A percentile compares a stretch with the other conserved stretches of the same genome.
Conservation (phyloP, 2,888 invertebrate genomes). For the Dasysyrphus albostriatus region DNA sequence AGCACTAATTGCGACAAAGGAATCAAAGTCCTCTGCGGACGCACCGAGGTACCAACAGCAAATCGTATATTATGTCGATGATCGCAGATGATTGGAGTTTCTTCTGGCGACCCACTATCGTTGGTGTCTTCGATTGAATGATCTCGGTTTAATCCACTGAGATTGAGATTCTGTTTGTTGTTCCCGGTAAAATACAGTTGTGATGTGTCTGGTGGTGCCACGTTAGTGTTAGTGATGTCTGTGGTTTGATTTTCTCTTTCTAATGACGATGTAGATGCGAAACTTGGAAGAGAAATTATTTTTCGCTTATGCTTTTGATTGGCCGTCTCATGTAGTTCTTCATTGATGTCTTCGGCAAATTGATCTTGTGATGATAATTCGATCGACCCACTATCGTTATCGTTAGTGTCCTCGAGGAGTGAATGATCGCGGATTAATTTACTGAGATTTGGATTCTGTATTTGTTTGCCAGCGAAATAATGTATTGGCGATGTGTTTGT, state of each 20-base stretch:
- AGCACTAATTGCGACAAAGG: conserved; percentile 70
- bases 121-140: conserved; percentile 42
- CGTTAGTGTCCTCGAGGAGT: no score
- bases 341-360: background rate
- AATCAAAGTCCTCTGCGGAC: conserved; percentile 77
- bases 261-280: conserved; percentile 54
- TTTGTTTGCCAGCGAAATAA: conserved; percentile 1
- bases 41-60: conserved; percentile 82
- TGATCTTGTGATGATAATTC: background rate
- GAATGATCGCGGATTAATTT: background rate
- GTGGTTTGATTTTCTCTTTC: conserved; percentile 54
- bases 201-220: conserved; percentile 16
- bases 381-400: no score
- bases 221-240: conserved; percentile 66
- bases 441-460: background rate
- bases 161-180: conserved; percentile 76
- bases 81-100: conserved; percentile 72
- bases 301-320: conserved; percentile 21
- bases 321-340: conserved; percentile 53
- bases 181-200: conserved; percentile 64
- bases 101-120: conserved; percentile 61
- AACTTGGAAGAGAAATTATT: conserved; percentile 17
- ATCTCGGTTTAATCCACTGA: conserved; percentile 71
- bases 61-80: conserved; percentile 78
- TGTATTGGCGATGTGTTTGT: conserved; percentile 5